Percentiles rank a stretch among this genome's conserved stretches.
These are phyloP conservation scores for Selene dorsalis DNA, from an alignment of 2,797 vertebrate species.

Conservation along the genomic window DNA sequence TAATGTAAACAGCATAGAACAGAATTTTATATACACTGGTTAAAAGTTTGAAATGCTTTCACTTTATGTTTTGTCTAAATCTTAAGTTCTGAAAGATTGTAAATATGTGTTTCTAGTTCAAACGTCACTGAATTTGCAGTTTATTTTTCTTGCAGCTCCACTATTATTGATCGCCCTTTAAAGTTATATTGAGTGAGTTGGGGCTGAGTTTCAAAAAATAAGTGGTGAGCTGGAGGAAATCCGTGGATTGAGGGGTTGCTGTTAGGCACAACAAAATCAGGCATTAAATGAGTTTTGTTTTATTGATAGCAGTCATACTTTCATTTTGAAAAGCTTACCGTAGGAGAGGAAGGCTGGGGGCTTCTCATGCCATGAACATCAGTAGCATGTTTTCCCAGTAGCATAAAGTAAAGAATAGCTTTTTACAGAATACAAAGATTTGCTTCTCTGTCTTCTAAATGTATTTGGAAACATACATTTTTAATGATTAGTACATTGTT, in stretches of 20 bases:
- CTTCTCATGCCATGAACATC: slow-evolving; percentile 10
- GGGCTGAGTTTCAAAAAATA: slow-evolving; percentile 3
- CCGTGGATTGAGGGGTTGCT: neutral
- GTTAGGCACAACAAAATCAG: neutral
- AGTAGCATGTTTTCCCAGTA: slow-evolving; percentile 23
- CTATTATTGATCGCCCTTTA: slow-evolving; percentile 10
- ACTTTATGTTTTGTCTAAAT: neutral
- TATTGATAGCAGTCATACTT: slow-evolving; percentile 3
- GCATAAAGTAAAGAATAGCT: neutral
- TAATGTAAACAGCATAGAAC: neutral
- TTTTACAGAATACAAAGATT: slow-evolving; percentile 9
- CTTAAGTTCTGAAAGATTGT: neutral
- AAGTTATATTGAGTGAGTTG: neutral
- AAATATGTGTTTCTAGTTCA: neutral
- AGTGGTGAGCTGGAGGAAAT: neutral
- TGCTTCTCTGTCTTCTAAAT: slow-evolving; percentile 29
- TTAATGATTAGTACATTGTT: slow-evolving; percentile 12
- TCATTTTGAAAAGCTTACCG: neutral
- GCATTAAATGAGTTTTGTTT: slow-evolving; percentile 5
- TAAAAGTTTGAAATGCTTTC: neutral
- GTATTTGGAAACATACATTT: slow-evolving; percentile 26
- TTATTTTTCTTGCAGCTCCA: neutral
- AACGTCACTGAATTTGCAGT: neutral
- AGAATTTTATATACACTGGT: neutral
- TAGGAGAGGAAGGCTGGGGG: neutral